Conservation (phyloP, 1,140 invertebrate genomes). For the Colletes gigas region DNA sequence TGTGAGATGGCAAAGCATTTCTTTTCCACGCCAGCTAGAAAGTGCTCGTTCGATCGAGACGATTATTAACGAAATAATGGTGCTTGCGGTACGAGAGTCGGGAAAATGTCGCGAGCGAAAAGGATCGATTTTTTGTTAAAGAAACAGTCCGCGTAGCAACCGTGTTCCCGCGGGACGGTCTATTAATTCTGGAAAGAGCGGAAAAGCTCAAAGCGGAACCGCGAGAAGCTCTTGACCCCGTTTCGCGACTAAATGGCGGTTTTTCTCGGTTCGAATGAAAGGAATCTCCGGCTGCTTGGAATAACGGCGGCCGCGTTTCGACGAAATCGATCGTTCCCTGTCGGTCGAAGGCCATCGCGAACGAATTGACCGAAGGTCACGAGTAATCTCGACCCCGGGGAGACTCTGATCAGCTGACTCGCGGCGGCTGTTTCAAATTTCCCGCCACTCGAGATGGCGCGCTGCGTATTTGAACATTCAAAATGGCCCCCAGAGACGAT, state of each 20-base stretch:
- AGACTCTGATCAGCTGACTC: conserved; percentile 27
- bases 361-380: conserved; percentile 37
- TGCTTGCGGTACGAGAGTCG: too few species aligned
- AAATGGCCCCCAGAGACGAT: too few species aligned
- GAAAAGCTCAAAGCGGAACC: conserved; percentile 34
- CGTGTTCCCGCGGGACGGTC: conserved; percentile 19
- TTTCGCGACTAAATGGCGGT: conserved; percentile 37
- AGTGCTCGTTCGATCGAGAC: too few species aligned
- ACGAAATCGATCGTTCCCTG: conserved; percentile 12
- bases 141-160: not conserved
- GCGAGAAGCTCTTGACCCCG: conserved; percentile 42
- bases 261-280: conserved; percentile 27
- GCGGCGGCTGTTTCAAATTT: conserved; percentile 23
- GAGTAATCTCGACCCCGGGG: not conserved
- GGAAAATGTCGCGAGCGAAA: too few species aligned
- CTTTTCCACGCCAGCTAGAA: too few species aligned
- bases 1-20: too few species aligned
- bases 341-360: not conserved
- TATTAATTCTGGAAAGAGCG: conserved; percentile 34
- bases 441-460: conserved; percentile 3
- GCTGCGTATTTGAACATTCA: too few species aligned
- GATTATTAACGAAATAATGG: too few species aligned
- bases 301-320: not conserved
- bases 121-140: too few species aligned
- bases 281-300: not conserved